Evolutionary conservation across 2,797 vertebrate species (phyloP).

Genomic region (Monodelphis domestica): DNA sequence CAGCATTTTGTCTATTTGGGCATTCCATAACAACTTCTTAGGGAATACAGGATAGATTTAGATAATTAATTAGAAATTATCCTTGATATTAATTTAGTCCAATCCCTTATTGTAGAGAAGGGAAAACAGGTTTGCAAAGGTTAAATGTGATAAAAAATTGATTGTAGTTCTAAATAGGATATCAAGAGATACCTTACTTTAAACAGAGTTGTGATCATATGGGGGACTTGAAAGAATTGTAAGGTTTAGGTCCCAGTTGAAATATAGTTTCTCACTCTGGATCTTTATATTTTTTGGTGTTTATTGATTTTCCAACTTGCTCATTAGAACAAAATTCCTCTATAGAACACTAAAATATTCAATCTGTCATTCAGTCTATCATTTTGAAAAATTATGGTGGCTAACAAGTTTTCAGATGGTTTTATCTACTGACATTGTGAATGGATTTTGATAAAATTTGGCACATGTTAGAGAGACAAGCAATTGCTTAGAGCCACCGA

Average conservation of each 20-base stretch:
- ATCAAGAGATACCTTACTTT: not conserved
- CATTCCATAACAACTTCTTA: not conserved
- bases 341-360: not conserved
- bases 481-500: not conserved
- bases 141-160: not conserved
- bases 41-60: not conserved
- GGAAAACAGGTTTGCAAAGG: not conserved
- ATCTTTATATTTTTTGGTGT: not conserved
- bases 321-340: not conserved
- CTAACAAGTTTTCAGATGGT: not conserved
- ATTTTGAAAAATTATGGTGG: not conserved
- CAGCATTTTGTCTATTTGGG: not conserved
- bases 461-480: not conserved
- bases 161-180: not conserved
- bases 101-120: not conserved
- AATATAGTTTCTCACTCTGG: not conserved
- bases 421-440: not conserved
- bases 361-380: not conserved
- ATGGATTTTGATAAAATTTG: not conserved
- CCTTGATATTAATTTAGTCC: not conserved
- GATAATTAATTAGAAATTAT: not conserved
- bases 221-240: not conserved
- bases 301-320: not conserved
- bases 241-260: not conserved
- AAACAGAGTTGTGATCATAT: not conserved